Conservation (phyloP, 2,113 vertebrate species). For the Pseudorectes ferrugineus region DNA sequence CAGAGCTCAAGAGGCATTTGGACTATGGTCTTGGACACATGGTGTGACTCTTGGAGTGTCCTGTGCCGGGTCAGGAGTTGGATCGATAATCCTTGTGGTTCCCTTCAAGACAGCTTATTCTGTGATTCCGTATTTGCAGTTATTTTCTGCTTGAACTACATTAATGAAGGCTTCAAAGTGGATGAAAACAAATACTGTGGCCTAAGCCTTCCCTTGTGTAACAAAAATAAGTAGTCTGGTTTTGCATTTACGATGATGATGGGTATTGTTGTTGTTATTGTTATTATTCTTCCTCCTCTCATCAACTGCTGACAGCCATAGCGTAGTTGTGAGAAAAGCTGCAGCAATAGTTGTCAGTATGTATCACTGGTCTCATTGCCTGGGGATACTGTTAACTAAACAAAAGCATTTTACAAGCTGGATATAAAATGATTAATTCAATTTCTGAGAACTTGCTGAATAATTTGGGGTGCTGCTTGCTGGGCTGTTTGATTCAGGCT, state of each 20-base stretch:
- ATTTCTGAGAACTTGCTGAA: neutral
- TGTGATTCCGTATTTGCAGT: neutral
- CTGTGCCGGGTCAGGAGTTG: neutral
- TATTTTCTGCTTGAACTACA: neutral
- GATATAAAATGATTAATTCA: neutral
- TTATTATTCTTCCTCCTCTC: neutral
- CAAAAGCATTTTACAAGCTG: neutral
- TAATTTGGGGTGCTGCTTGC: neutral
- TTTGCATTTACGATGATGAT: neutral
- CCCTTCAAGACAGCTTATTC: neutral
- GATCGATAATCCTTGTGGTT: neutral
- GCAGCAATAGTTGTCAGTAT: neutral
- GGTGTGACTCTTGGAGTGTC: neutral
- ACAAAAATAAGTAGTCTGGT: neutral
- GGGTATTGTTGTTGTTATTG: neutral
- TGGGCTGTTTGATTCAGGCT: conserved; percentile 5
- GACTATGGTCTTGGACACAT: neutral
- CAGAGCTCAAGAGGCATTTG: neutral
- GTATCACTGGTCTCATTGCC: neutral
- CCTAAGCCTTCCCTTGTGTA: neutral
- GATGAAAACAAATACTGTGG: neutral
- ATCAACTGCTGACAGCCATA: neutral
- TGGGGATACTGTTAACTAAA: neutral
- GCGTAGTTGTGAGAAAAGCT: neutral
- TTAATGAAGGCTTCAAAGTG: neutral